A percentile compares a stretch with the other conserved stretches of the same genome.
Evolutionary conservation across 2,797 vertebrate genomes (phyloP).

Genomic region (Macroramphosus scolopax): DNA sequence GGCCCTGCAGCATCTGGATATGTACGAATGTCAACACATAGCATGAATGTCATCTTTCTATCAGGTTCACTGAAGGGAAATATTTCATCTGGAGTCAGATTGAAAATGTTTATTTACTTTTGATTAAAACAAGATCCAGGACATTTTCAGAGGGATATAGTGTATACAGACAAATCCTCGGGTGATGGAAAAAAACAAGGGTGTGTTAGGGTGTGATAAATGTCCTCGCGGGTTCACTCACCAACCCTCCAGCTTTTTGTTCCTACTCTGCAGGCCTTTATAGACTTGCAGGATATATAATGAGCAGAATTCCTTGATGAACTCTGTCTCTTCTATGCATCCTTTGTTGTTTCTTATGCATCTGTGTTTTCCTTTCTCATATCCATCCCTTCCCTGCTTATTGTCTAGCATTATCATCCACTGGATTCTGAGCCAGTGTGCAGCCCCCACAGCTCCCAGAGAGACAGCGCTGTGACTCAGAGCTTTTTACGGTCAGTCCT

Average conservation of each 20-base stretch:
- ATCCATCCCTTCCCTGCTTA: constrained; percentile 10
- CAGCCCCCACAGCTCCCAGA: constrained; percentile 25
- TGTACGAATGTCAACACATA: constrained; percentile 25
- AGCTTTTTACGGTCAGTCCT: constrained; percentile 34
- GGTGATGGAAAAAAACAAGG: no score
- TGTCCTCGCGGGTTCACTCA: no score
- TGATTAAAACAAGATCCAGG: background rate
- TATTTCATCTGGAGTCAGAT: no score
- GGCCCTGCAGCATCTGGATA: constrained; percentile 25
- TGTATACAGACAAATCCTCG: no score
- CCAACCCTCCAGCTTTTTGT: no score
- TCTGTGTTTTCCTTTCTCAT: constrained; percentile 3
- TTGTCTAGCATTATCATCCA: constrained; percentile 28
- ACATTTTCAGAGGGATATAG: no score
- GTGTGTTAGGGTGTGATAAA: no score
- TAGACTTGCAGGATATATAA: no score
- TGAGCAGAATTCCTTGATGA: no score
- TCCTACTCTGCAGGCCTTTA: background rate
- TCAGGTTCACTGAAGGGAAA: no score
- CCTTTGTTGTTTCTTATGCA: constrained; percentile 1
- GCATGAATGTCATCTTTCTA: constrained; percentile 16
- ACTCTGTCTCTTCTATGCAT: background rate
- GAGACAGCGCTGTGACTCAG: constrained; percentile 41
- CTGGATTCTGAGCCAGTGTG: background rate
- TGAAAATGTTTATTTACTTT: no score